Conservation (phyloP, 2,113 vertebrate species). For the Suncus etruscus region DNA sequence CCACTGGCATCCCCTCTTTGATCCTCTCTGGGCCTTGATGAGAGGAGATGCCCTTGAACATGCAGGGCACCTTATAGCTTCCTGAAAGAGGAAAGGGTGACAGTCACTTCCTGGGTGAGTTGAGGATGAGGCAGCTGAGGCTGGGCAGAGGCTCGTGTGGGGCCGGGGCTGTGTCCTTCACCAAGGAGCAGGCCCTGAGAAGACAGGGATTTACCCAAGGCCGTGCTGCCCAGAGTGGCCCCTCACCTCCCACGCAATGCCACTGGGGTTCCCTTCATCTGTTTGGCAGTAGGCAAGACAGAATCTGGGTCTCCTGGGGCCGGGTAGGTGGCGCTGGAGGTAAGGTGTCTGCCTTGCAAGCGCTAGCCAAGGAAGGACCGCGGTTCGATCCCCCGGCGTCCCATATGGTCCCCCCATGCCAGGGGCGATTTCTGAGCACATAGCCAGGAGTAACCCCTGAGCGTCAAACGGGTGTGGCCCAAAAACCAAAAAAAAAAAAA, state of each 20-base stretch:
- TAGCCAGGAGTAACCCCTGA: too few relatives aligned
- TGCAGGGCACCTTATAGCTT: background rate
- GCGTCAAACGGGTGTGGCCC: too few relatives aligned
- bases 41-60: background rate
- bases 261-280: background rate
- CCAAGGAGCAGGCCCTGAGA: conserved; percentile 43
- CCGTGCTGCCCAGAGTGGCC: conserved; percentile 7
- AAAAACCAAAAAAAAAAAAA: too few relatives aligned
- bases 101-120: background rate
- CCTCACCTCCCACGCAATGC: conserved; percentile 4
- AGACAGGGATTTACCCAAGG: conserved; percentile 55
- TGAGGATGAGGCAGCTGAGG: conserved; percentile 12
- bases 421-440: too few relatives aligned
- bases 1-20: background rate
- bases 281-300: background rate
- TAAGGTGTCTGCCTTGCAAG: too few relatives aligned
- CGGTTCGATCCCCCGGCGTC: too few relatives aligned
- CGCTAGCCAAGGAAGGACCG: too few relatives aligned
- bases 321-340: too few relatives aligned
- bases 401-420: too few relatives aligned
- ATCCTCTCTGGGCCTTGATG: background rate
- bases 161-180: conserved; percentile 45
- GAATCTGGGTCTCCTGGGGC: background rate
- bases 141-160: conserved; percentile 18
- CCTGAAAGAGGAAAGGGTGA: background rate